Conservation (phyloP, 1,140 invertebrate genomes). For the Fopius arisanus region DNA sequence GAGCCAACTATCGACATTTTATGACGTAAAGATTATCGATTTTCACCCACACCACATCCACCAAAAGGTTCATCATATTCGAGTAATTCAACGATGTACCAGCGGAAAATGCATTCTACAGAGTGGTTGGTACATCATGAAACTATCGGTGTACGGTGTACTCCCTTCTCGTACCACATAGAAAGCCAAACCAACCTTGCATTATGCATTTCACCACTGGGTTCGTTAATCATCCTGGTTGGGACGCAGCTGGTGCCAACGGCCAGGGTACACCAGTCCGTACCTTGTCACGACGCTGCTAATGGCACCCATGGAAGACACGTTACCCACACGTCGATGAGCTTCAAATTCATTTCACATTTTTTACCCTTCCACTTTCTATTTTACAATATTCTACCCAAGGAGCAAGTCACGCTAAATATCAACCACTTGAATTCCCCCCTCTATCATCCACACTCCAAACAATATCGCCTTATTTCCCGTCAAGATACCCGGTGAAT, state of each 20-base stretch:
- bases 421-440: too few species aligned
- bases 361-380: too few species aligned
- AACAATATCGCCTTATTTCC: constrained; percentile 13
- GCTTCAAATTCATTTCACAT: background rate
- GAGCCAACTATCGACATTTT: background rate
- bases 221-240: constrained; percentile 11
- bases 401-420: too few species aligned
- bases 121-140: background rate
- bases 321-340: background rate
- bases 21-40: constrained; percentile 12
- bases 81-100: background rate
- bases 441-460: background rate
- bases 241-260: constrained; percentile 1
- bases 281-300: background rate
- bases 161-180: background rate
- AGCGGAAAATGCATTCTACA: background rate
- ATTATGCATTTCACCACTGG: constrained; percentile 19
- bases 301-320: constrained; percentile 7
- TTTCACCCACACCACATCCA: too few species aligned
- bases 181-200: background rate
- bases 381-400: too few species aligned
- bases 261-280: background rate
- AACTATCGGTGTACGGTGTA: background rate
- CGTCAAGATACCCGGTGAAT: background rate
- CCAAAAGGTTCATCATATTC: background rate